These are phyloP conservation scores for Festucalex cinctus DNA, from an alignment of 2,113 vertebrate species.

Conservation along the genomic window DNA sequence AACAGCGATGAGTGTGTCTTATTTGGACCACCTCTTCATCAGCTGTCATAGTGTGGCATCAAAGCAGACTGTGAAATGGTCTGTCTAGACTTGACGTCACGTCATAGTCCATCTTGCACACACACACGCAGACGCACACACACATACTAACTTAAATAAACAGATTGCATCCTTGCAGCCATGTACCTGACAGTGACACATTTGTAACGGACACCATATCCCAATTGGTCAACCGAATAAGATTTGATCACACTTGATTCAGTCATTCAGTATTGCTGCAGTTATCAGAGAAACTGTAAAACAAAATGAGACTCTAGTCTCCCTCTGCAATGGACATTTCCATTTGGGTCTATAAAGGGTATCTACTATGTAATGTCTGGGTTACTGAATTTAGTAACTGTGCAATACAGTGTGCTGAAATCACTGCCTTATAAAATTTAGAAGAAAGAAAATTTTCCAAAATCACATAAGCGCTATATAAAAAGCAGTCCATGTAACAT, in stretches of 20 bases:
- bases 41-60: slow-evolving; percentile 60
- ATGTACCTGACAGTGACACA: slow-evolving; percentile 44
- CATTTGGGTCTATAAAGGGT: neutral
- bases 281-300: no score
- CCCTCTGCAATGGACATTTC: neutral
- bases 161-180: slow-evolving; percentile 26
- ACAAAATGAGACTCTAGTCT: neutral
- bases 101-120: slow-evolving; percentile 53
- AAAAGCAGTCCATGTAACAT: no score
- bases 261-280: neutral
- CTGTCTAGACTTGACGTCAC: slow-evolving; percentile 73
- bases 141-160: slow-evolving; percentile 6
- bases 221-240: neutral
- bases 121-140: slow-evolving; percentile 27
- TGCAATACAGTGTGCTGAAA: neutral
- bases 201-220: neutral
- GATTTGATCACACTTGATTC: neutral
- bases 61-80: slow-evolving; percentile 64
- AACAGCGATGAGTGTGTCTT: slow-evolving; percentile 31
- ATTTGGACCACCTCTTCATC: slow-evolving; percentile 60
- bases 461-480: no score
- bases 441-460: no score
- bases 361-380: neutral
- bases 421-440: neutral
- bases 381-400: neutral